Conservation (phyloP, 2,797 vertebrate genomes). For the Moxostoma hubbsi region DNA sequence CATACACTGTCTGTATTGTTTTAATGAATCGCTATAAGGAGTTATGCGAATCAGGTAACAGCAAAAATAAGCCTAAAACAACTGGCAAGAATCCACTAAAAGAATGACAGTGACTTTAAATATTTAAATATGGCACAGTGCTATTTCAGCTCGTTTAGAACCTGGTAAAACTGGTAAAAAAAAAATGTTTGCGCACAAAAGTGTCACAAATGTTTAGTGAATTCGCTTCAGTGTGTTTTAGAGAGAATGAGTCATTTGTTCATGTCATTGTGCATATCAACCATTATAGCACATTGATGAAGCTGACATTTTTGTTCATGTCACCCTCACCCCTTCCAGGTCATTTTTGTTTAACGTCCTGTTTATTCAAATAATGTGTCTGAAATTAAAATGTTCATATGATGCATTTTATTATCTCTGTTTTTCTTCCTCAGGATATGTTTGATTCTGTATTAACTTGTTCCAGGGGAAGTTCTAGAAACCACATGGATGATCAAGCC, state of each 20-base stretch:
- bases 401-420: slow-evolving; percentile 69
- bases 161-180: no score
- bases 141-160: no score
- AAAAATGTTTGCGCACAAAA: no score
- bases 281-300: slow-evolving; percentile 42
- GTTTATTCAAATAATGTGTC: slow-evolving; percentile 46
- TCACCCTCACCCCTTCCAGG: slow-evolving; percentile 16
- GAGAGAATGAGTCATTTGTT: slow-evolving; percentile 1
- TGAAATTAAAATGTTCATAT: slow-evolving; percentile 59
- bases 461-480: neutral
- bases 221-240: no score
- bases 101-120: no score
- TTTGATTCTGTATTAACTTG: slow-evolving; percentile 34
- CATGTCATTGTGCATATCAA: slow-evolving; percentile 32
- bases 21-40: no score
- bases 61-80: no score
- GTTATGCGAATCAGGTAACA: no score
- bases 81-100: no score
- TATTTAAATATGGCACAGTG: no score
- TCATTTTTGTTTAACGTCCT: slow-evolving; percentile 18
- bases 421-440: slow-evolving; percentile 66
- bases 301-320: slow-evolving; percentile 44
- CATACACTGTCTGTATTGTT: no score
- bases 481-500: neutral
- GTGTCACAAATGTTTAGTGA: no score